Percentiles rank a stretch among this genome's conserved stretches.
phyloP scores from a whole-genome alignment of 2,797 vertebrate genomes.

The Hydrocynus forskahlii region DNA sequence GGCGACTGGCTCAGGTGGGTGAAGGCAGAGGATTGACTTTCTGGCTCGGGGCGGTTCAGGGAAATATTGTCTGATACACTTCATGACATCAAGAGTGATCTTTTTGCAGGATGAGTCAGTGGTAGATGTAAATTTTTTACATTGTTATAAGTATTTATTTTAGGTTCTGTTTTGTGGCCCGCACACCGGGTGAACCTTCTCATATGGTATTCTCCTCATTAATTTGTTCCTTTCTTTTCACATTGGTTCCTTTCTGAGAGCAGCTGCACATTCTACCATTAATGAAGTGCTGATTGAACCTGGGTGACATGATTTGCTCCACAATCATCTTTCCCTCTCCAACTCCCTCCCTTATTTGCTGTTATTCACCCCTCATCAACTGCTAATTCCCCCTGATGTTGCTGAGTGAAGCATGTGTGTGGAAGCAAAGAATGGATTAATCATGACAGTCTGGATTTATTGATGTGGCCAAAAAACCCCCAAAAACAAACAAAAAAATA shows the following conservation, averaged over 20 bases:
- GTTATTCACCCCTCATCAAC: slow-evolving; percentile 4
- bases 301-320: not conserved
- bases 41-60: not conserved
- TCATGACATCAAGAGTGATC: not conserved
- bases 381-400: slow-evolving; percentile 1
- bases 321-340: not conserved
- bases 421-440: not conserved
- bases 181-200: no score
- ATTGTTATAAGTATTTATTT: no score
- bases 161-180: no score
- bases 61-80: not conserved
- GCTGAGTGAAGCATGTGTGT: not conserved
- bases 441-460: not conserved
- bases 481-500: not conserved
- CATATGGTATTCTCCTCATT: not conserved
- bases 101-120: not conserved
- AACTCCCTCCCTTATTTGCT: slow-evolving; percentile 1
- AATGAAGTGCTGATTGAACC: slow-evolving; percentile 37
- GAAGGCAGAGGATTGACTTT: not conserved
- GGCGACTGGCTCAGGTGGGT: slow-evolving; percentile 91
- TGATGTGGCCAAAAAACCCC: no score
- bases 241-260: slow-evolving; percentile 5
- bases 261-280: not conserved
- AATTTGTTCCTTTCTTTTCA: not conserved
- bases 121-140: not conserved